A percentile compares a stretch with the other conserved stretches of the same genome.
Conservation (phyloP, 2,113 vertebrate species). For the Taurulus bubalis region DNA sequence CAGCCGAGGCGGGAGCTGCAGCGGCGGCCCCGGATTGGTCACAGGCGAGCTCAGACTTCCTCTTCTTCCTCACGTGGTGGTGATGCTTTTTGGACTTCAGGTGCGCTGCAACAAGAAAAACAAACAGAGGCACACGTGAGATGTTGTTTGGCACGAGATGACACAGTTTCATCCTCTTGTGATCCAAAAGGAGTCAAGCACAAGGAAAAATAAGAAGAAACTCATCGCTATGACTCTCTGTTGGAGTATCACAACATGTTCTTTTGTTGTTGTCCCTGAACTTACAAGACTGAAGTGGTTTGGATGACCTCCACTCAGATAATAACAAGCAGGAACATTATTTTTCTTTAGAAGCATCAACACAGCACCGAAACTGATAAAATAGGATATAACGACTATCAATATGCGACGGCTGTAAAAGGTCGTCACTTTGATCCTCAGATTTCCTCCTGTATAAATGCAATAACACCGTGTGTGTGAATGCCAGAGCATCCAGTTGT, state of each 20-base stretch:
- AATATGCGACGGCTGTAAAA: too few species aligned
- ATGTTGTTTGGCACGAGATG: background rate
- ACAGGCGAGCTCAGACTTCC: slow-evolving; percentile 71
- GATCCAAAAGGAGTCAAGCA: background rate
- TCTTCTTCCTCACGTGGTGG: slow-evolving; percentile 88
- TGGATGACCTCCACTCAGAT: background rate
- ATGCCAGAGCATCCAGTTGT: too few species aligned
- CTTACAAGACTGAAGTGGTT: background rate
- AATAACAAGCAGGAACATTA: background rate
- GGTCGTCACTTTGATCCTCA: too few species aligned
- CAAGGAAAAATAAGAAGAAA: too few species aligned
- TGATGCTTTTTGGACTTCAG: slow-evolving; percentile 92
- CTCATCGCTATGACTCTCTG: background rate
- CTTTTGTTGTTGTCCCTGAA: background rate
- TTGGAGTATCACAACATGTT: too few species aligned
- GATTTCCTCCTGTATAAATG: too few species aligned
- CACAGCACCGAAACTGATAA: too few species aligned
- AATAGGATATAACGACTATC: too few species aligned
- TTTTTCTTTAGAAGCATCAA: too few species aligned
- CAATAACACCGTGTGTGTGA: too few species aligned
- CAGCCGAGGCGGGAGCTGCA: background rate
- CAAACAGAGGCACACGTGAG: background rate
- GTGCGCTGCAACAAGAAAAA: slow-evolving; percentile 86
- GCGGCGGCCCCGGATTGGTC: slow-evolving; percentile 15
- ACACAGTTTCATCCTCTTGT: background rate